Percentiles rank a stretch among this genome's conserved stretches.
Conservation (phyloP, 2,888 invertebrate genomes). For the Leucozona laternaria region DNA sequence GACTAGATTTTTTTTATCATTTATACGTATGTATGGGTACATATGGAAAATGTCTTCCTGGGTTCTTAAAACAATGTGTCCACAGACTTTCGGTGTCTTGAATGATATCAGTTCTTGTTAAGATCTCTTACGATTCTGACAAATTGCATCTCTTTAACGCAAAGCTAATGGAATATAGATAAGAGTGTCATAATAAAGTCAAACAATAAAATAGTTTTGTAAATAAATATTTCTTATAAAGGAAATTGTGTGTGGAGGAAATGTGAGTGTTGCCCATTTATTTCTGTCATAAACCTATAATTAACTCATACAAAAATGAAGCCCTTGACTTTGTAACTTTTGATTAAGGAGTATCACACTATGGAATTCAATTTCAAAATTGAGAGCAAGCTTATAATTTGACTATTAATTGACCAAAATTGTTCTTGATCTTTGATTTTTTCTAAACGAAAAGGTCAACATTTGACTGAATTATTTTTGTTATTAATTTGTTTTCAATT, state of each 20-base stretch:
- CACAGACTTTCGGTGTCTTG: conserved; percentile 25
- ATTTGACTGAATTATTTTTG: neutral
- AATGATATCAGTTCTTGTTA: conserved; percentile 10
- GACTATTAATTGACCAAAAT: neutral
- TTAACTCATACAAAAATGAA: neutral
- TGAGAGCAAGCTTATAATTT: neutral
- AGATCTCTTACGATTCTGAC: conserved; percentile 31
- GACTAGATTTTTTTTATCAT: conserved; percentile 13
- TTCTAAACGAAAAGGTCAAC: neutral
- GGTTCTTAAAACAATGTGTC: conserved; percentile 5
- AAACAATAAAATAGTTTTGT: conserved; percentile 3
- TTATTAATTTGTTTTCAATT: neutral
- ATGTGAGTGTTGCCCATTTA: conserved; percentile 5
- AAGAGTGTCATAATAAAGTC: neutral
- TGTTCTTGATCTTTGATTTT: neutral
- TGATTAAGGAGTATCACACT: too few species aligned
- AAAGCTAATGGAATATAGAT: neutral
- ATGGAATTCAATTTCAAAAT: too few species aligned
- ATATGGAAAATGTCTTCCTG: conserved; percentile 32
- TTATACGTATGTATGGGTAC: neutral
- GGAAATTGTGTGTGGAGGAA: neutral
- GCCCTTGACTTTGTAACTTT: neutral
- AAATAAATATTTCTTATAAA: neutral
- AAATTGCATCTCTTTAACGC: neutral
- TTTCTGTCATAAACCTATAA: neutral